Evolutionary conservation across 2,888 invertebrate species (phyloP).

Genomic region (Octonoba sinensis): DNA sequence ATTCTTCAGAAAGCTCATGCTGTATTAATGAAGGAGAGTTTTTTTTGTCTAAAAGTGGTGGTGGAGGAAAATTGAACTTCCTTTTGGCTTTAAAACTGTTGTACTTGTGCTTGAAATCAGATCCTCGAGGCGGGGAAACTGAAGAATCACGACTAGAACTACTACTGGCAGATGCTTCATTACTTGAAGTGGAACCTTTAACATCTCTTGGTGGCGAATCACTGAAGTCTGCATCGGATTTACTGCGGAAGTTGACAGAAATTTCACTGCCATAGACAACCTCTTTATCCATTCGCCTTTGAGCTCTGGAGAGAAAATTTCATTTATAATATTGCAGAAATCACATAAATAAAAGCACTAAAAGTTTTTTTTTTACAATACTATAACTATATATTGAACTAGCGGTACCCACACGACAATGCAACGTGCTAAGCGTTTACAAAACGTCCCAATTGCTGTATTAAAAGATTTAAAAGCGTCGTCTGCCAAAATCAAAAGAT

Average conservation of each 20-base stretch:
- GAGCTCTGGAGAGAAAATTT: constrained; percentile 76
- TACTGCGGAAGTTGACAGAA: constrained; percentile 73
- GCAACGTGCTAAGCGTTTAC: no score
- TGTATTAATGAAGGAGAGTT: constrained; percentile 35
- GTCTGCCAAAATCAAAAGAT: no score
- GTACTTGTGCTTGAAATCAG: background rate
- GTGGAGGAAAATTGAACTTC: constrained; percentile 56
- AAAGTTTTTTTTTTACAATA: background rate
- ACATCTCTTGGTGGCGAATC: constrained; percentile 22
- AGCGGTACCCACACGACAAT: no score
- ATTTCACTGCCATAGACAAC: constrained; percentile 85
- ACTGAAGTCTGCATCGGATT: constrained; percentile 31
- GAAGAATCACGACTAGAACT: constrained; percentile 60
- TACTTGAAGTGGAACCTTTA: constrained; percentile 25
- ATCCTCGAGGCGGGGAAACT: constrained; percentile 23
- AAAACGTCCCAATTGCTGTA: no score
- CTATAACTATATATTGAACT: no score
- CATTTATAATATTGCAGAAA: background rate
- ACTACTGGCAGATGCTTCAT: constrained; percentile 34
- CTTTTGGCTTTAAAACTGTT: background rate
- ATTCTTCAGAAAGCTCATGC: background rate
- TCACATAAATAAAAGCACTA: background rate
- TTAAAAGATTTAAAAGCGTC: no score
- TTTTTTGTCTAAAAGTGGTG: constrained; percentile 37
- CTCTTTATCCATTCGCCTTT: constrained; percentile 87